Percentiles rank a stretch among this genome's conserved stretches.
Conservation (phyloP, 2,797 vertebrate species). For the Okamejei kenojei region DNA sequence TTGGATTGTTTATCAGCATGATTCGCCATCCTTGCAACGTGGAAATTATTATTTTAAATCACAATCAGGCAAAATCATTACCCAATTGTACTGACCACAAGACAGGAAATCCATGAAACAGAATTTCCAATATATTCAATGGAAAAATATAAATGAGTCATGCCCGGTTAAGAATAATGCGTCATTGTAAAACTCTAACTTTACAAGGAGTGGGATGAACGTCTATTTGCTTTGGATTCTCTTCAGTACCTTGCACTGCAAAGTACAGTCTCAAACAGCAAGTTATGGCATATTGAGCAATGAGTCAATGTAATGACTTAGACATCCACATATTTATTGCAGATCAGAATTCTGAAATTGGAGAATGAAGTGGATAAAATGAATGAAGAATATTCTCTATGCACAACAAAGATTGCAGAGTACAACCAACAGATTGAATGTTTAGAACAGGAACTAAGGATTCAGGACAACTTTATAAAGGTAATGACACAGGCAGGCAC, state of each 20-base stretch:
- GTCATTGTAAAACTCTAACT: not conserved
- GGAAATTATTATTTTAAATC: not conserved
- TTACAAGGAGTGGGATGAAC: not conserved
- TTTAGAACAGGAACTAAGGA: constrained; percentile 41
- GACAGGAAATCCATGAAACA: not conserved
- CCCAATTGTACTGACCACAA: not conserved
- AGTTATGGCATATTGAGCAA: not conserved
- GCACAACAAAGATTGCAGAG: constrained; percentile 57
- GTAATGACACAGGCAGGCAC: constrained; percentile 47
- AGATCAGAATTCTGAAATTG: constrained; percentile 45
- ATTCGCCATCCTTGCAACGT: not conserved
- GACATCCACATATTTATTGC: not conserved
- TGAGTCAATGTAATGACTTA: not conserved
- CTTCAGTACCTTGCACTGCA: no score
- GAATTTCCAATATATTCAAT: not conserved
- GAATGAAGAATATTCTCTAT: constrained; percentile 65
- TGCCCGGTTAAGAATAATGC: no score
- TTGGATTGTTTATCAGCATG: not conserved
- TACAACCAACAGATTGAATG: constrained; percentile 48
- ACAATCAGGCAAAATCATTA: not conserved
- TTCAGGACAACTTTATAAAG: constrained; percentile 40
- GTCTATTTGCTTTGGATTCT: no score
- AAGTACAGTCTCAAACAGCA: not conserved
- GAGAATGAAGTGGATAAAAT: constrained; percentile 65
- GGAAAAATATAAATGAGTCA: not conserved